phyloP scores from a whole-genome alignment of 2,888 invertebrate genomes.

The Leuctra nigra region DNA sequence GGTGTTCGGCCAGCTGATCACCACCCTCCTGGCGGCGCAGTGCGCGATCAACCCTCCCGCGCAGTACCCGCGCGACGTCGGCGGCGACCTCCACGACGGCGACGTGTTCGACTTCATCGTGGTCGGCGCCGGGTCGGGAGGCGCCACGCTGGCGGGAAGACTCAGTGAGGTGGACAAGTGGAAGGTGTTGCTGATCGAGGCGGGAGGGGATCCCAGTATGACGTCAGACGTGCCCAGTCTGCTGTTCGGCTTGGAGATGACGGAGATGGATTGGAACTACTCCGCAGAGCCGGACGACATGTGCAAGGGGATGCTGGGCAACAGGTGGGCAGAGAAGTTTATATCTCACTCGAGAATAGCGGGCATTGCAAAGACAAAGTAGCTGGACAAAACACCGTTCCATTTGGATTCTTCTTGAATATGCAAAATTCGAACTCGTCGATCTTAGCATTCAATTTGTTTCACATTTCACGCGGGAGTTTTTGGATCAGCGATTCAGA shows the following conservation, averaged over 20 bases:
- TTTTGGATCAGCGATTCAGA: no score
- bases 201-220: conserved; percentile 44
- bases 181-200: conserved; percentile 47
- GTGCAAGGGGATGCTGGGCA: conserved; percentile 47
- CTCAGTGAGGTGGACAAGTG: conserved; percentile 42
- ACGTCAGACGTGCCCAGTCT: conserved; percentile 43
- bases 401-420: no score
- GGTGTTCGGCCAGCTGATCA: conserved; percentile 51
- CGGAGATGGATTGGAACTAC: conserved; percentile 44
- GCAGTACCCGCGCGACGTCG: conserved; percentile 47
- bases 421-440: no score
- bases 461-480: no score
- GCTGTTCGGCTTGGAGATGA: conserved; percentile 33
- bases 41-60: conserved; percentile 50
- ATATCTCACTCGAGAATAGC: no score
- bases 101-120: conserved; percentile 36
- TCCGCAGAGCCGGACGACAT: conserved; percentile 45
- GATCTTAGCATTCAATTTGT: no score
- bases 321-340: no score
- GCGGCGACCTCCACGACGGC: background rate
- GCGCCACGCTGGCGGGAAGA: conserved; percentile 46
- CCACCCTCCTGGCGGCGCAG: conserved; percentile 52
- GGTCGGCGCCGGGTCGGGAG: conserved; percentile 46
- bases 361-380: no score
- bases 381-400: no score